Percentiles rank a stretch among this genome's conserved stretches.
These are phyloP conservation scores for Catonia carolina DNA, from an alignment of 2,888 invertebrate genomes.

Conservation along the genomic window DNA sequence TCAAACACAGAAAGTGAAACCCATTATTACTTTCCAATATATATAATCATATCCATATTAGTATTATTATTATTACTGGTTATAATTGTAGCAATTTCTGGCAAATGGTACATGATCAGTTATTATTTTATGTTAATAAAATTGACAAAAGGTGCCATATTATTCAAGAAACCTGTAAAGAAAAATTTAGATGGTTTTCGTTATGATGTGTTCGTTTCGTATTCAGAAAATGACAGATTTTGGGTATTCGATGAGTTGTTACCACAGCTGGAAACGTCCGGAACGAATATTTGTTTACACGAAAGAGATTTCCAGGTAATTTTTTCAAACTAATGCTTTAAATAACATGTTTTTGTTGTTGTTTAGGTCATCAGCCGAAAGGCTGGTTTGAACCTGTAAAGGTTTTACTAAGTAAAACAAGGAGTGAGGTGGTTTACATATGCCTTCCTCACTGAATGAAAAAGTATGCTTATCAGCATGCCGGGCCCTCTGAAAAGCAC, in stretches of 20 bases:
- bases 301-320: slow-evolving; percentile 61
- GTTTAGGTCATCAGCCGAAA: too few species aligned
- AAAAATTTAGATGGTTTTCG: slow-evolving; percentile 39
- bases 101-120: slow-evolving; percentile 51
- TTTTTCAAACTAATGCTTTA: not conserved
- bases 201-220: slow-evolving; percentile 65
- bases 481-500: too few species aligned
- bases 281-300: slow-evolving; percentile 58
- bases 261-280: slow-evolving; percentile 54
- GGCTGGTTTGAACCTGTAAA: too few species aligned
- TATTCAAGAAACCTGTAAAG: slow-evolving; percentile 43
- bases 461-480: too few species aligned
- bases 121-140: slow-evolving; percentile 38
- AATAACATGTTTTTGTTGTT: too few species aligned
- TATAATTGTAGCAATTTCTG: slow-evolving; percentile 41
- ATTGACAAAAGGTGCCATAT: slow-evolving; percentile 34
- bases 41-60: too few species aligned
- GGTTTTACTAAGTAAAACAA: too few species aligned
- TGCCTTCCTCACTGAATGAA: too few species aligned
- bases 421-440: too few species aligned
- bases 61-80: too few species aligned
- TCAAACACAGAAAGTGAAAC: too few species aligned
- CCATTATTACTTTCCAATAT: too few species aligned
- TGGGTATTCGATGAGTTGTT: slow-evolving; percentile 59
- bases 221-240: slow-evolving; percentile 55